Evolutionary conservation across 1,140 invertebrate species (phyloP), one percentile per base, ranked within the genome.

Genomic region (Sipha flava): DNA sequence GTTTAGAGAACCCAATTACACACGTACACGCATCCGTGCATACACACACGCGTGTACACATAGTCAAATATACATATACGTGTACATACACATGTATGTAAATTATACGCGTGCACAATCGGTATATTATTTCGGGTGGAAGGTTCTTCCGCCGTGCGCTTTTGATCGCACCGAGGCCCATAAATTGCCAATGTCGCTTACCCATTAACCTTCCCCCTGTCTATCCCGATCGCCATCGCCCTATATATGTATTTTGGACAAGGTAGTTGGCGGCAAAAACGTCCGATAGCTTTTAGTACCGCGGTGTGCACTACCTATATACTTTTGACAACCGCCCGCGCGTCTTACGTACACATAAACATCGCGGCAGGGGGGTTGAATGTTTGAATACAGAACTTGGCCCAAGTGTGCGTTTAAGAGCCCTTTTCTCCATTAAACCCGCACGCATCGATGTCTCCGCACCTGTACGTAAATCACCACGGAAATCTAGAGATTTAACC

Each of bases 341-440:
- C 29, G 64, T 66, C 21, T 40, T 40, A 23, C 34, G 2, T 23
- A 62, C 29, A 26, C 21, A 66, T 12, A 7, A n/a, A n/a, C n/a
- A n/a, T n/a, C n/a, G n/a, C 37, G 37, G 12, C n/a, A 64, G 59
- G n/a, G 29, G 10, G 64, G 37, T n/a, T 66, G 14, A 40, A 66
- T 43, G 64, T 66, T 66, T 66, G 64, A 66, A 66, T 66, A 43
- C 64, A 66, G 43, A 66, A 66, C 64, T 66, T 66, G 64, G 64
- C 37, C 37, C 64, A 43, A 66, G 64, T 43, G 64, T 66, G 64
- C 64, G 64, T 66, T 66, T 66, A 66, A 66, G 64, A 66, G 64
- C 64, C 34, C 37, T 26, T 43, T 43, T 43, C 64, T 66, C 64
- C 64, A 66, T 66, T 66, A 66, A 66, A 66, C 64, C 21, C 64